Evolutionary conservation across 1,140 invertebrate species (phyloP), one percentile per base, ranked within the genome.

Genomic region (Nephila pilipes): DNA sequence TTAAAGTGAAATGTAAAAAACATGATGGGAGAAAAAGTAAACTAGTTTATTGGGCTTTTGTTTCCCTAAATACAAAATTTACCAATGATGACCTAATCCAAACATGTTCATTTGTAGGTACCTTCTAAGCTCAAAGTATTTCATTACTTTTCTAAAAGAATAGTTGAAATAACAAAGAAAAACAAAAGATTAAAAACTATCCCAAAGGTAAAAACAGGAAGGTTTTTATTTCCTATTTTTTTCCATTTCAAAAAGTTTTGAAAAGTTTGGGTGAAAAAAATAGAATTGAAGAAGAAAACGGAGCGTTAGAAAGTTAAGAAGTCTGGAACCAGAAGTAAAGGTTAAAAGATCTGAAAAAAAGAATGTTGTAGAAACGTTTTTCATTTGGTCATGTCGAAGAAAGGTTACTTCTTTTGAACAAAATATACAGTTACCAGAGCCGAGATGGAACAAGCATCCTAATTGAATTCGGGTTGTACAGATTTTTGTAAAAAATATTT

Each of bases 221-320:
- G n/a, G 38, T 81, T 81, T 81, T 81, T 81, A 81, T 46, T 81
- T 12, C 16, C 46, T 81, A 25, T 46, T 46, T 25, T 29, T 87
- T 87, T 87, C 29, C 29, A 58, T 60, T 58, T 57, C 57, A 57
- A 57, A 87, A 87, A 60, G 54, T 87, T 87, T 87, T 87, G 29
- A 60, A 87, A 69, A 65, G 22, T 88, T 69, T n/a, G 63, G 55
- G 25, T 88, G 36, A 88, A 69, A 69, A 32, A 88, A 69, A 88
- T 10, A 54, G 14, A 69, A 2, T 54, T 25, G 16, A 14, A 63
- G 25, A 87, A 65, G 25, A 69, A 69, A n/a, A 65, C 32, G 46
- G 55, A 85, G 58, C 54, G 55, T 60, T 88, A 69, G 58, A 65
- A 69, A 88, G 60, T 88, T 69, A 88, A 88, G 69, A 88, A 88